Conservation (phyloP, 2,113 vertebrate genomes). For the Notiomystis cincta region DNA sequence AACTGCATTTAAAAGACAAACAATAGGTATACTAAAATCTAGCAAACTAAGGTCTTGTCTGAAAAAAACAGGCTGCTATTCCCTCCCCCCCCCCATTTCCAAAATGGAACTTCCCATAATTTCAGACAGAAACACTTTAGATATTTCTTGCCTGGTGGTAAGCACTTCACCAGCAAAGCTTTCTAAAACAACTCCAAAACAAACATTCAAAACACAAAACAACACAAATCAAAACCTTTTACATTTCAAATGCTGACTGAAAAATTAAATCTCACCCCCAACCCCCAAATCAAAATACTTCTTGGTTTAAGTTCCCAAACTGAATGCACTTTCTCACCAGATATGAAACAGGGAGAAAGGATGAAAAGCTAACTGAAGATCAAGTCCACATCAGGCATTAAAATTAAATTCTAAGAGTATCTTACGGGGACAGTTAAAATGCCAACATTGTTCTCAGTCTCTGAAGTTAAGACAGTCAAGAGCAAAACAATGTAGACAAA, state of each 20-base stretch:
- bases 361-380: not conserved
- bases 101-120: not conserved
- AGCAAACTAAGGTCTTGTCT: not conserved
- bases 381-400: not conserved
- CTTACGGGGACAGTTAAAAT: not conserved
- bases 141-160: not conserved
- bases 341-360: not conserved
- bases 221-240: not conserved
- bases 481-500: not conserved
- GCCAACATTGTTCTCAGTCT: not conserved
- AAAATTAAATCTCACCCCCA: not conserved
- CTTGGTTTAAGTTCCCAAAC: not conserved
- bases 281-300: not conserved
- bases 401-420: not conserved
- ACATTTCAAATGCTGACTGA: not conserved
- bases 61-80: not conserved
- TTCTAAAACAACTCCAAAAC: not conserved
- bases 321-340: not conserved
- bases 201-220: not conserved
- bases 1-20: not conserved
- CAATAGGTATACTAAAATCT: not conserved
- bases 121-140: not conserved
- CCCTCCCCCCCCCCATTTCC: accelerated
- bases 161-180: not conserved
- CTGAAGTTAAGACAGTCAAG: not conserved